Percentiles rank a stretch among this genome's conserved stretches.
Conservation (phyloP, 2,888 invertebrate genomes). For the Dynastes grantii region DNA sequence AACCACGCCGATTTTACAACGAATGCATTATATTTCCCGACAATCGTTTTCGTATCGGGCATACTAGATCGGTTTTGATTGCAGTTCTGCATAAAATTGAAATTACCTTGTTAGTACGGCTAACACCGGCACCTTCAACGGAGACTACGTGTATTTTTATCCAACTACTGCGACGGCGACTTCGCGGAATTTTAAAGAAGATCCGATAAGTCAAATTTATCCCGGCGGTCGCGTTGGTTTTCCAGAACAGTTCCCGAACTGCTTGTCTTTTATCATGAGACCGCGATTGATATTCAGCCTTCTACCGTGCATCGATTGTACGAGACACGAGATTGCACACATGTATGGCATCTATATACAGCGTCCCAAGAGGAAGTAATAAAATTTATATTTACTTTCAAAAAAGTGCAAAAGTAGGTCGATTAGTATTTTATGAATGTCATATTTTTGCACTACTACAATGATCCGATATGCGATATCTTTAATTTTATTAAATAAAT, state of each 20-base stretch:
- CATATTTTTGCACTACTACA: too few species aligned
- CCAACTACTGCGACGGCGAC: background rate
- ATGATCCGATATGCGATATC: too few species aligned
- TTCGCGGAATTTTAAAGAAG: background rate
- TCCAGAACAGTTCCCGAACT: background rate
- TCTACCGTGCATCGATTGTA: background rate
- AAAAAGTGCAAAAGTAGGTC: too few species aligned
- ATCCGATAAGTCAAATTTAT: constrained; percentile 14
- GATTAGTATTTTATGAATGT: too few species aligned
- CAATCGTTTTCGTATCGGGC: background rate
- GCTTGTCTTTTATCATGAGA: background rate
- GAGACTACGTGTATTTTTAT: background rate
- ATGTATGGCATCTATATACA: background rate
- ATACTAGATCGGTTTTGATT: background rate
- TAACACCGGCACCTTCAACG: background rate
- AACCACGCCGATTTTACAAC: background rate
- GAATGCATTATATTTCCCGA: background rate
- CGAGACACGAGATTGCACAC: background rate
- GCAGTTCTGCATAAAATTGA: constrained; percentile 16
- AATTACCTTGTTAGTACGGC: background rate
- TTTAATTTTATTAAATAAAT: too few species aligned
- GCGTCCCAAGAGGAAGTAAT: too few species aligned
- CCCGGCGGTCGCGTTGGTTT: background rate
- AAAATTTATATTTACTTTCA: too few species aligned
- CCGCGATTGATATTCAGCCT: constrained; percentile 12